Base-by-base conservation (phyloP, 1,140 invertebrate genomes). In the Bombus superbus region DNA sequence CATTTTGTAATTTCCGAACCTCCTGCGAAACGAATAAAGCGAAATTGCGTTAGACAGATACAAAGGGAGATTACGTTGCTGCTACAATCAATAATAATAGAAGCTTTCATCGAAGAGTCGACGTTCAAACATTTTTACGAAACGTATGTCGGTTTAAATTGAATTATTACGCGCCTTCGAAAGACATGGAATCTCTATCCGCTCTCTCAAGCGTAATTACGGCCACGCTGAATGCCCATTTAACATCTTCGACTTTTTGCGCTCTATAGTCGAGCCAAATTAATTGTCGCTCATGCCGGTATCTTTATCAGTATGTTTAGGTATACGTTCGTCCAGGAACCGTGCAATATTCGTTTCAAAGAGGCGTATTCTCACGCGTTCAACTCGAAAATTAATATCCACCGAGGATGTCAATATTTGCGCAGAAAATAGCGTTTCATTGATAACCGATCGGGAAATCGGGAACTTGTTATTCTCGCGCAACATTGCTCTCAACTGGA, bases 201-300 rank as follows among this genome's bases (percentile, higher is more conserved):
- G 35, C 40, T 59, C 47, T 69, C 13, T 69, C 38, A 47, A 59
- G 64, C 40, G 38, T 59, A 79, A 79, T 84, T 78, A 22, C 47
- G 18, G 18, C 18, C 75, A 47, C 57, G 28, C 13, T 22, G 35
- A 38, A 78, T 44, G 32, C 10, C 22, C 75, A 79, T 44, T 84
- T 79, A 84, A 71, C 76, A 79, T 71, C 66, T 47, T 59, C 18
- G 28, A 32, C 66, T 71, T 5, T 53, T 53, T 44, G 69, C 35
- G 22, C 1, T 35, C n/a, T 32, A 38, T 8, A 22, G 10, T 9
- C 22, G 35, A 25, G 32, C 3, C 18, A 62, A 57, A 84, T 80
- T 72, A 84, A 80, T 79, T 78, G 32, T 15, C 53, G 66, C 38
- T n/a, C 10, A 38, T 71, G 35, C 28, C 47, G 44, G 35, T 64